phyloP scores from a whole-genome alignment of 2,797 vertebrate species.

The Pteropus rufus region DNA sequence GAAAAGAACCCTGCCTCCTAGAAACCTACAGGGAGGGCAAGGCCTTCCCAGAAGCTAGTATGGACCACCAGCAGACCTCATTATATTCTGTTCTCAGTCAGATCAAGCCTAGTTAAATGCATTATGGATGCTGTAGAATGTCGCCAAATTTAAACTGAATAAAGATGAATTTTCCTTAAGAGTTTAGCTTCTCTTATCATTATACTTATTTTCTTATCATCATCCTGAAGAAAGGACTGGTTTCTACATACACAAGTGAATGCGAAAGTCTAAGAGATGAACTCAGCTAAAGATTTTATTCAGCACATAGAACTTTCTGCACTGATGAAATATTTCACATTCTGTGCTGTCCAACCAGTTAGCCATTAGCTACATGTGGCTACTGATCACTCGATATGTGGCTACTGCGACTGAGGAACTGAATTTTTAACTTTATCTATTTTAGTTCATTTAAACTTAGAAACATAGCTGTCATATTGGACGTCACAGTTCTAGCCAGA shows the following conservation, averaged over 20 bases:
- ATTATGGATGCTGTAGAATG: neutral
- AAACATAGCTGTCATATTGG: neutral
- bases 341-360: no score
- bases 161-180: neutral
- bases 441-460: neutral
- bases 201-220: neutral
- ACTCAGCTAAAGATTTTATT: neutral
- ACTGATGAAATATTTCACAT: neutral
- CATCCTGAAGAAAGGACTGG: neutral
- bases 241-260: neutral
- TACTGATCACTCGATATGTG: neutral
- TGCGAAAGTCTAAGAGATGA: neutral
- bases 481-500: neutral
- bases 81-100: neutral
- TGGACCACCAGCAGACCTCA: neutral
- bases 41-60: neutral
- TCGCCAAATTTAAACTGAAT: conserved; percentile 1
- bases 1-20: neutral
- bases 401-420: neutral
- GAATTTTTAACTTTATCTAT: neutral
- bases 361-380: neutral
- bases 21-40: neutral
- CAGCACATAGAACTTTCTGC: neutral
- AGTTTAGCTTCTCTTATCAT: neutral
- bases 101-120: neutral